Percentiles rank a stretch among this genome's conserved stretches.
Evolutionary conservation across 2,888 invertebrate species (phyloP).

Genomic region (Cantharis nigra): DNA sequence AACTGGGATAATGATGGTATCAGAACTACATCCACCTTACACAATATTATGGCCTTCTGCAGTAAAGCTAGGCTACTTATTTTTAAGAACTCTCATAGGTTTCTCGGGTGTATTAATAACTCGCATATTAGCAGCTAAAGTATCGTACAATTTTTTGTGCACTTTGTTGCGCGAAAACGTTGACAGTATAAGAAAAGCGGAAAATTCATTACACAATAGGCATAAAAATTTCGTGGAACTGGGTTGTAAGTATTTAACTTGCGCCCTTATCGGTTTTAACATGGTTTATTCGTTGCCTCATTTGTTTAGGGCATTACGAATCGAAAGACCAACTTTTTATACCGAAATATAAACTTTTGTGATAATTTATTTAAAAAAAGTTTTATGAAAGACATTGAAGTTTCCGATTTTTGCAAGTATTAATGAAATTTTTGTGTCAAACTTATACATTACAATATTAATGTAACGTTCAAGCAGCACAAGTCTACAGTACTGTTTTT

Average conservation of each 20-base stretch:
- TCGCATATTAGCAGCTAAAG: slow-evolving; percentile 68
- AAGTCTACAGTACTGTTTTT: background rate
- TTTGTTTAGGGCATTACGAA: slow-evolving; percentile 74
- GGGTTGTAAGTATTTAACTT: slow-evolving; percentile 82
- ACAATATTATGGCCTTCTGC: slow-evolving; percentile 78
- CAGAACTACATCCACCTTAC: slow-evolving; percentile 68
- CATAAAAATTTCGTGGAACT: slow-evolving; percentile 80
- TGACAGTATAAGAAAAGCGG: slow-evolving; percentile 67
- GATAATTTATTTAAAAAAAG: background rate
- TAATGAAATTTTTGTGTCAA: background rate
- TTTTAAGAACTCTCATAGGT: slow-evolving; percentile 76
- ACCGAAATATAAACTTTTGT: slow-evolving; percentile 72
- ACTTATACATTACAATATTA: background rate
- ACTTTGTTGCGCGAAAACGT: slow-evolving; percentile 70
- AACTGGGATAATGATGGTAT: slow-evolving; percentile 69
- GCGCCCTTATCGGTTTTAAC: slow-evolving; percentile 78
- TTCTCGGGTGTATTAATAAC: slow-evolving; percentile 74
- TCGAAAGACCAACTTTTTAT: slow-evolving; percentile 83
- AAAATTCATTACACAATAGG: slow-evolving; percentile 68
- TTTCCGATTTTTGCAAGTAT: background rate
- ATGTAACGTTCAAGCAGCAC: background rate
- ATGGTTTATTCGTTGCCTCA: slow-evolving; percentile 78
- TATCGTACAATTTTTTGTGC: slow-evolving; percentile 72
- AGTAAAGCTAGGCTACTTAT: slow-evolving; percentile 68
- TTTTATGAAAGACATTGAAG: background rate